Conservation (phyloP, 1,140 invertebrate species). For the Lucilia cuprina region DNA sequence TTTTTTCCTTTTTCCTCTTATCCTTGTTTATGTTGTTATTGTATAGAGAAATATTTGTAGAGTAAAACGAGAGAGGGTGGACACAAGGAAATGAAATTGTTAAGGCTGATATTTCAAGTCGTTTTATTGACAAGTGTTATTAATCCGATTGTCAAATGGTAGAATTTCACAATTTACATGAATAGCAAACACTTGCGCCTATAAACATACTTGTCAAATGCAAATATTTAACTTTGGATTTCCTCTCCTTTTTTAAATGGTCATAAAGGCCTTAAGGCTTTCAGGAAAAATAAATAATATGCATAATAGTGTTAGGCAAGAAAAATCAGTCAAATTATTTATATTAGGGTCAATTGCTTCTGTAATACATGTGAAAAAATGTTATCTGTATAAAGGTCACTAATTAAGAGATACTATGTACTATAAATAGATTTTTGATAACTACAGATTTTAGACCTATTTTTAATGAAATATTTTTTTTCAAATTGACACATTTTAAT, state of each 20-base stretch:
- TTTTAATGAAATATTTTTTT: too few species aligned
- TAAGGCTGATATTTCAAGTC: neutral
- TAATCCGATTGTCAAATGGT: constrained; percentile 20
- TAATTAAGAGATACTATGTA: too few species aligned
- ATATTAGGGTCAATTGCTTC: too few species aligned
- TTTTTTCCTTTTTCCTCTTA: neutral
- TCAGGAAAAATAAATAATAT: neutral
- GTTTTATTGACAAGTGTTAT: constrained; percentile 22
- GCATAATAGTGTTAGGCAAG: too few species aligned
- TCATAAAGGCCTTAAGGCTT: neutral
- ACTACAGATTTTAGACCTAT: too few species aligned
- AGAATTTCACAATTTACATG: constrained; percentile 30
- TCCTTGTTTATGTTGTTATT: neutral
- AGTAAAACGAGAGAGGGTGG: too few species aligned
- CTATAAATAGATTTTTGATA: too few species aligned
- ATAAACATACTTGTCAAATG: neutral
- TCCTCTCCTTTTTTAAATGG: neutral
- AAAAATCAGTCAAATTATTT: too few species aligned
- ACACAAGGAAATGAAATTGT: neutral
- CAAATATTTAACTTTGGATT: constrained; percentile 2
- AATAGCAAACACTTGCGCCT: constrained; percentile 3
- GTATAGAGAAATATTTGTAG: neutral
- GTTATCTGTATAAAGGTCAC: too few species aligned
- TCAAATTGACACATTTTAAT: too few species aligned
- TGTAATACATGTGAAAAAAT: too few species aligned